A percentile compares a stretch with the other conserved stretches of the same genome.
Evolutionary conservation across 2,888 invertebrate genomes (phyloP).

Genomic region (Amphimallon solstitiale): DNA sequence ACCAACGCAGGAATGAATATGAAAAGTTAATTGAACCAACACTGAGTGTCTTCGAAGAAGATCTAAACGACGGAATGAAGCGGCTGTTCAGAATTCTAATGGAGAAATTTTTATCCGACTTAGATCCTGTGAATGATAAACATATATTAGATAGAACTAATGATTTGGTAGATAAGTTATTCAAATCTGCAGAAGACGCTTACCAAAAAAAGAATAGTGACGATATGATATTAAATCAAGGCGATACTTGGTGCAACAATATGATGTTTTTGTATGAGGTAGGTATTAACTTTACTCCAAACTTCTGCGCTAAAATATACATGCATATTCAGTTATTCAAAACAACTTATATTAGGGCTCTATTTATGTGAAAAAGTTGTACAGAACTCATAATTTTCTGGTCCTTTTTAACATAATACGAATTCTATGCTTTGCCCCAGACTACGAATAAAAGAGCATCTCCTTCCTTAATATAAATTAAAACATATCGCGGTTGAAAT

Average conservation of each 20-base stretch:
- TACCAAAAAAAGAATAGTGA: conserved; percentile 29
- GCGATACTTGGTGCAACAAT: conserved; percentile 48
- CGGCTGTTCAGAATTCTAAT: not conserved
- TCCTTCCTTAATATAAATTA: no score
- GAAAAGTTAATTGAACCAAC: conserved; percentile 47
- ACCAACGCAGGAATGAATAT: conserved; percentile 66
- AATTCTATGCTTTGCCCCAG: no score
- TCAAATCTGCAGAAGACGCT: not conserved
- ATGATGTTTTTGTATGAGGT: conserved; percentile 47
- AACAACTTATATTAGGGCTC: no score
- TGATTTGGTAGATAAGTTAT: not conserved
- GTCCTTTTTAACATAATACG: no score
- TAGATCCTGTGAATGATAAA: conserved; percentile 14
- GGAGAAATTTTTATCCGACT: not conserved
- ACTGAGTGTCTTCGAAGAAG: not conserved
- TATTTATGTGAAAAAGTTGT: no score
- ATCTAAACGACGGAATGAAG: not conserved
- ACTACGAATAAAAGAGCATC: no score
- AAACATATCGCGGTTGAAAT: no score
- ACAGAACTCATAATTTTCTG: no score
- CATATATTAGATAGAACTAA: not conserved
- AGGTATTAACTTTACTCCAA: not conserved
- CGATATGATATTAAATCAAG: conserved; percentile 41
- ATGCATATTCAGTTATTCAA: no score
- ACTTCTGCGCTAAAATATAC: no score